Evolutionary conservation across 2,797 vertebrate species (phyloP), one percentile per base, ranked within the genome.

Genomic region (Xenops minutus): DNA sequence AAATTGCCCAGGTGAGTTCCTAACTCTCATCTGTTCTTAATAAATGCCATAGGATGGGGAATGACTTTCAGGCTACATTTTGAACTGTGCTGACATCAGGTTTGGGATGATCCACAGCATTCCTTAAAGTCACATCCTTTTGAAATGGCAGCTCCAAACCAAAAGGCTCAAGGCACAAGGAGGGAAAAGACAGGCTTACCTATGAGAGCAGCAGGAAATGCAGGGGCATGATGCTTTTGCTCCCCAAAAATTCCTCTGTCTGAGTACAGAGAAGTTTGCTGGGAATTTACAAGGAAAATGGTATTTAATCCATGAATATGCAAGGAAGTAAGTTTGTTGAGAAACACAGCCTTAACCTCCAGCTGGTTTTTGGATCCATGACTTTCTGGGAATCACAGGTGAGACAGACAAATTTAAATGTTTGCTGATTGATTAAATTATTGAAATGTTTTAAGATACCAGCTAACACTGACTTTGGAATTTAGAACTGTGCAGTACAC

Each of bases 401-500:
- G 26, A 75, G 54, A 30, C 20, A 74, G 27, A 16, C 6, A 67
- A 80, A 72, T n/a, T 36, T 14, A 49, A 55, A 80, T 0, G 1
- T 6, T 54, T 54, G 29, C 51, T 32, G 29, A 32, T 20, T 54
- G 52, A 32, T 54, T 32, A 32, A 54, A 21, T 21, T 30, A 32
- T 54, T 54, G 30, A 54, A 54, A 20, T 49, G 32, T 23, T 79
- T 72, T 10, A 32, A 76, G 49, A 19, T 4, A 37, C 6, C n/a
- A 41, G 49, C 39, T 36, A 56, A 46, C 30, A 3, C 9, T 2
- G 21, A 58, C 62, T 23, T 24, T 4, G 43, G 68, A 72, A 72
- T 15, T 58, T 52, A 39, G 62, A 62, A 21, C 7, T 2, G 12
- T 2, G 1, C 46, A 48, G 52, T 5, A 30, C 5, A 4, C 1